Base-by-base conservation (phyloP, 1,140 invertebrate genomes). In the Sitophilus oryzae region DNA sequence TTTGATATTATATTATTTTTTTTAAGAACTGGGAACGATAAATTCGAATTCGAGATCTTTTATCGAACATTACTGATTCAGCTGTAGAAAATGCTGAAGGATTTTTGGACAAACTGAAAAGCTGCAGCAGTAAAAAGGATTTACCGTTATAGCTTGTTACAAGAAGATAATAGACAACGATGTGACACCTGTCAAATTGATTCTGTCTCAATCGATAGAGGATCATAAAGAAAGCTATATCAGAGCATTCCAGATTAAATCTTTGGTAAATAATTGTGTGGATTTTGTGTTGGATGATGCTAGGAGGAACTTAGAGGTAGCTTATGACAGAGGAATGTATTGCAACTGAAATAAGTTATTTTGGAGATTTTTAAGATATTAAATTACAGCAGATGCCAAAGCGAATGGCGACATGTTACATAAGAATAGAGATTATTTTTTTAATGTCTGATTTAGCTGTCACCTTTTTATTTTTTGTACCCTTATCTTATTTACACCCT, bases 131-230 rank as follows among this genome's bases (percentile, higher is more conserved):
- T 8, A 65, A 59, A 22, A 46, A 3, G 57, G 51, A 3, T 48
- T 65, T 23, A 38, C 57, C n/a, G 46, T 60, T 21, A 60, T 65
- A 22, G 43, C 48, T 16, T 68, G 66, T 30, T 68, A 68, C 52
- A 66, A 58, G 38, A 63, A 63, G 6, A 56, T 66, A 2, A 68
- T 68, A 8, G 45, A 41, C 6, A 54, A 51, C 2, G 59, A 66
- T 16, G 63, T 68, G 5, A 15, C 46, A 8, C 62, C 66, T 4
- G 50, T 66, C 9, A 68, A 65, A 52, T 38, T 30, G 0, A 49
- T 53, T 6, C 44, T 68, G 14, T 51, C 66, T 19, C 25, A 55
- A 1, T 58, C 61, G 1, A 60, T 66, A 2, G 44, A 60, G 18
- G 46, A 22, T 3, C 64, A 65, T 38, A 61, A 44, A 21, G 15